Conservation (phyloP, 2,888 invertebrate species). For the Phengaris arion region DNA sequence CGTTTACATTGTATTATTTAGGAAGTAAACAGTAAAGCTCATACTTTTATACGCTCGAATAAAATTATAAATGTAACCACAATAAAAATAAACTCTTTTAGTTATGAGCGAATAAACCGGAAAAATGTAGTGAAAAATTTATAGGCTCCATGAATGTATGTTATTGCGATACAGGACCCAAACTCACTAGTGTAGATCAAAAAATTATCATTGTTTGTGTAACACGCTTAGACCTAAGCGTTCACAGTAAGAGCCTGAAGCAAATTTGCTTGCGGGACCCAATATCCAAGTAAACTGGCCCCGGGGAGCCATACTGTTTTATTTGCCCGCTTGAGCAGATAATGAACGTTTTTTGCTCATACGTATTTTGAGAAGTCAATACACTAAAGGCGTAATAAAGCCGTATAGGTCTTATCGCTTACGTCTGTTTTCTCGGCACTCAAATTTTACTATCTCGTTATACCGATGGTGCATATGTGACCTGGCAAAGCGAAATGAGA, state of each 20-base stretch:
- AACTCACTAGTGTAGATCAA: constrained; percentile 41
- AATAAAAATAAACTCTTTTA: too few relatives aligned
- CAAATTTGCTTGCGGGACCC: constrained; percentile 76
- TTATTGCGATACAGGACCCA: neutral
- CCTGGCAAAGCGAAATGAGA: constrained; percentile 40
- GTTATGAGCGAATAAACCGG: too few relatives aligned
- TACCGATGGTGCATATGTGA: constrained; percentile 51
- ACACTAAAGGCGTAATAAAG: constrained; percentile 67
- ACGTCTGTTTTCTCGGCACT: constrained; percentile 47
- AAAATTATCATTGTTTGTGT: constrained; percentile 53
- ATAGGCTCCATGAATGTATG: neutral
- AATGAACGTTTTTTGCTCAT: constrained; percentile 72
- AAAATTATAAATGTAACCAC: too few relatives aligned
- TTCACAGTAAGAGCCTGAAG: constrained; percentile 69
- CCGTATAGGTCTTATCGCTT: constrained; percentile 49
- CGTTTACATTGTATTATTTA: too few relatives aligned
- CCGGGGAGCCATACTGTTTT: constrained; percentile 71
- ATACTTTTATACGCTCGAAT: too few relatives aligned
- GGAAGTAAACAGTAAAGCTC: too few relatives aligned
- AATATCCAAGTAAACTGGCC: constrained; percentile 70
- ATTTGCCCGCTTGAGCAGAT: constrained; percentile 67
- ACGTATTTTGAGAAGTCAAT: constrained; percentile 62
- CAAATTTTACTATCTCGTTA: constrained; percentile 55
- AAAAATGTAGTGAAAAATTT: too few relatives aligned
- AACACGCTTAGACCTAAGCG: constrained; percentile 64